Percentiles rank a stretch among this genome's conserved stretches.
Evolutionary conservation across 2,797 vertebrate genomes (phyloP).

Genomic region (Vultur gryphus): DNA sequence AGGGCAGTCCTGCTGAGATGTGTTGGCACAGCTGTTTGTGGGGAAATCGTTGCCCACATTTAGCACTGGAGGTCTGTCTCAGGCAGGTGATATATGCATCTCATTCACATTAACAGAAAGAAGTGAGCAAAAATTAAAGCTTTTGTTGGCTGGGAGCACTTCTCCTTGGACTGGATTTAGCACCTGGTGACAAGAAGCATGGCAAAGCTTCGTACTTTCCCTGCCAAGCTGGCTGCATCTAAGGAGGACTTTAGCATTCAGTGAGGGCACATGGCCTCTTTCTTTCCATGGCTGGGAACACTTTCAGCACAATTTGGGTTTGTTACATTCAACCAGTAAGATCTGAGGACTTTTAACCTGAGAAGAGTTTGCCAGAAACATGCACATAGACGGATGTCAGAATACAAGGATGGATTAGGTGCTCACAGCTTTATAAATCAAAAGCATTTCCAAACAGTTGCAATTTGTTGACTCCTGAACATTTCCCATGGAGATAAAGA

Average conservation of each 20-base stretch:
- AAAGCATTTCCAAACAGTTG: neutral
- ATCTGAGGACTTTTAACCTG: neutral
- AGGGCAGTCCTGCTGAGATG: neutral
- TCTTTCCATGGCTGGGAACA: neutral
- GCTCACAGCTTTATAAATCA: neutral
- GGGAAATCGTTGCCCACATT: neutral
- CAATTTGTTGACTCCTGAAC: neutral
- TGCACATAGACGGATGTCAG: neutral
- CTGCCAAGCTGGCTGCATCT: neutral
- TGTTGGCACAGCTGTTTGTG: neutral
- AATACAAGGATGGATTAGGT: neutral
- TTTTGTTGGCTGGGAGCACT: neutral
- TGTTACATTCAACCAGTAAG: neutral
- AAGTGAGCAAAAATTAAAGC: neutral
- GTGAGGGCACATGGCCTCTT: neutral
- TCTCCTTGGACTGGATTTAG: neutral
- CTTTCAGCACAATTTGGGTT: neutral
- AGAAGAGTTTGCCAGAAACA: neutral
- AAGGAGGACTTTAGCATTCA: neutral
- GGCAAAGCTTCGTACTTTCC: neutral
- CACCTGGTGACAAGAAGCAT: neutral
- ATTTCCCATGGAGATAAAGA: neutral
- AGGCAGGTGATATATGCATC: neutral
- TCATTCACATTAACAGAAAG: neutral
- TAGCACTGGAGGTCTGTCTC: neutral